phyloP scores from a whole-genome alignment of 2,888 invertebrate genomes.

The Acanthococcus lagerstroemiae region DNA sequence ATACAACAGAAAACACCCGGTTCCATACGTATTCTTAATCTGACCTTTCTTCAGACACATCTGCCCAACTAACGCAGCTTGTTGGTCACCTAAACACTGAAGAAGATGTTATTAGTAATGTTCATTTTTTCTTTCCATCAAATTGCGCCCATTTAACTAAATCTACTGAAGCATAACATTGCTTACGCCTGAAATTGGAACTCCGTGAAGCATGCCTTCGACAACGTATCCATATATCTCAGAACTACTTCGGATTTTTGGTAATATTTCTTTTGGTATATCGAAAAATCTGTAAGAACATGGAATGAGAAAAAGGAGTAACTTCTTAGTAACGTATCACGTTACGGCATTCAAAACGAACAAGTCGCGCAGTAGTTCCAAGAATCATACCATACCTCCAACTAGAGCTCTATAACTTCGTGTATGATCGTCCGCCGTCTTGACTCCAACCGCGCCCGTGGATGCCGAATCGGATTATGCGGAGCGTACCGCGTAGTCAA shows the following conservation, averaged over 20 bases:
- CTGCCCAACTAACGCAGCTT: constrained; percentile 89
- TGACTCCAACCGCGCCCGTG: too few relatives aligned
- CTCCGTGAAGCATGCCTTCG: constrained; percentile 57
- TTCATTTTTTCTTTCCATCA: neutral
- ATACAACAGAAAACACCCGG: constrained; percentile 92
- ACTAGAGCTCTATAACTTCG: too few relatives aligned
- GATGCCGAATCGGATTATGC: too few relatives aligned
- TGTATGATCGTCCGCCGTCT: too few relatives aligned
- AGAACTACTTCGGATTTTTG: constrained; percentile 80
- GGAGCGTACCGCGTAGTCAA: too few relatives aligned
- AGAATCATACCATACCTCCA: too few relatives aligned
- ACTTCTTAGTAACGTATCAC: too few relatives aligned
- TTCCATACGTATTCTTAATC: constrained; percentile 94
- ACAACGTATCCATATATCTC: constrained; percentile 74
- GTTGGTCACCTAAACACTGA: constrained; percentile 87
- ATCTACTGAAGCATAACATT: constrained; percentile 32
- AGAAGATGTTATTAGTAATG: neutral
- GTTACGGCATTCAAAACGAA: too few relatives aligned
- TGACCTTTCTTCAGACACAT: constrained; percentile 80
- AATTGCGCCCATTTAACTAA: too few relatives aligned
- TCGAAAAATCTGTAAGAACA: constrained; percentile 79
- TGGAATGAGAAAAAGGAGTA: too few relatives aligned
- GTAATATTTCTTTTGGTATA: constrained; percentile 70
- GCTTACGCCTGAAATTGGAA: constrained; percentile 68
- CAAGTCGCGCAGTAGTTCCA: too few relatives aligned